phyloP scores from a whole-genome alignment of 2,113 vertebrate genomes.

The Oophaga pumilio region DNA sequence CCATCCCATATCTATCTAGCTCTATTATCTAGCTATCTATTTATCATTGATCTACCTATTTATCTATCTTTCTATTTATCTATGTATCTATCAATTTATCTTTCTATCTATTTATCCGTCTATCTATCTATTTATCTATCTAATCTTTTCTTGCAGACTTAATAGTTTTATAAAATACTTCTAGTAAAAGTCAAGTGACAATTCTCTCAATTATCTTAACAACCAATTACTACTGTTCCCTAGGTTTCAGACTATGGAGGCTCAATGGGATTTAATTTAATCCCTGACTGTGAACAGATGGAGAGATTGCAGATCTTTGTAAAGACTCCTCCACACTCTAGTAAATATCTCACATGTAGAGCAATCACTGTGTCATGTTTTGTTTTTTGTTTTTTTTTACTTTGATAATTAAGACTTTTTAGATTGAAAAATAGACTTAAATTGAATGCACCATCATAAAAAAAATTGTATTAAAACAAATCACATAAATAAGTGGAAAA shows the following conservation, averaged over 20 bases:
- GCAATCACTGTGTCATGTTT: neutral
- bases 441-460: too few species aligned
- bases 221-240: conserved; percentile 65
- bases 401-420: neutral
- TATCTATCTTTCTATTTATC: neutral
- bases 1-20: too few species aligned
- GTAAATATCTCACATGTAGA: conserved; percentile 10
- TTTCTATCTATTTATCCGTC: too few species aligned
- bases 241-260: conserved; percentile 61
- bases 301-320: conserved; percentile 61
- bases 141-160: neutral
- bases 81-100: neutral
- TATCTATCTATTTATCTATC: too few species aligned
- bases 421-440: too few species aligned
- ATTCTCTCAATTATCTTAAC: conserved; percentile 50
- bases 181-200: conserved; percentile 25
- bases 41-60: neutral
- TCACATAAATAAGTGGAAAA: too few species aligned
- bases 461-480: too few species aligned
- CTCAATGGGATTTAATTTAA: conserved; percentile 69
- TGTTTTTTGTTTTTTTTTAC: neutral
- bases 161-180: neutral
- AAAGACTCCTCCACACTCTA: conserved; percentile 8
- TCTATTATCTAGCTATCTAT: too few species aligned
- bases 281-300: conserved; percentile 68